Percentiles rank a stretch among this genome's conserved stretches.
Evolutionary conservation across 2,888 invertebrate genomes (phyloP).

Genomic region (Lydus trimaculatus): DNA sequence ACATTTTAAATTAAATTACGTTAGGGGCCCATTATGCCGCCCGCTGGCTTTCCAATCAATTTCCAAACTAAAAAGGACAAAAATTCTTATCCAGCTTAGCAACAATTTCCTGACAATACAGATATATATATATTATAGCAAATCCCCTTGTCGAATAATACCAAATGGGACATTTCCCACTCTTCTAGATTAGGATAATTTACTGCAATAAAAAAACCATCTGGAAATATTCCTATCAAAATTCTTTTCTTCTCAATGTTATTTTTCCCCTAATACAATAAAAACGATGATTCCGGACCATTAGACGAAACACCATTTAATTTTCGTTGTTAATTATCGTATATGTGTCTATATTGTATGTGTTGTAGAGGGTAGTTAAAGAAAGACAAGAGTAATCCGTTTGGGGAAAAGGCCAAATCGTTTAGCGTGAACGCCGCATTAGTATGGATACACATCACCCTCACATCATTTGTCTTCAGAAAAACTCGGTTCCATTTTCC

Average conservation of each 20-base stretch:
- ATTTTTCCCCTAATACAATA: slow-evolving; percentile 11
- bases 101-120: neutral
- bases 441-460: slow-evolving; percentile 56
- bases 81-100: slow-evolving; percentile 24
- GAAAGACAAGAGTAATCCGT: slow-evolving; percentile 19
- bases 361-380: neutral
- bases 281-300: slow-evolving; percentile 17
- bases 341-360: slow-evolving; percentile 14
- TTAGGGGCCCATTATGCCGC: slow-evolving; percentile 46
- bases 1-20: slow-evolving; percentile 48
- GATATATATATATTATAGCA: neutral
- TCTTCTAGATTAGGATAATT: neutral
- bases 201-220: neutral
- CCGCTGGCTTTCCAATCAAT: slow-evolving; percentile 40
- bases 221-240: slow-evolving; percentile 3
- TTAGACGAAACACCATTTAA: slow-evolving; percentile 11
- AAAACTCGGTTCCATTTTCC: slow-evolving; percentile 61
- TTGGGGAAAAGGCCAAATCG: slow-evolving; percentile 26
- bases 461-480: slow-evolving; percentile 61
- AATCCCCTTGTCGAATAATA: neutral
- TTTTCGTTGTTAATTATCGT: slow-evolving; percentile 18
- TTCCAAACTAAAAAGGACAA: slow-evolving; percentile 19
- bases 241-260: slow-evolving; percentile 15
- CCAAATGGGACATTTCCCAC: neutral
- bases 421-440: slow-evolving; percentile 39